Evolutionary conservation across 2,113 vertebrate species (phyloP).

Genomic region (Alces alces): DNA sequence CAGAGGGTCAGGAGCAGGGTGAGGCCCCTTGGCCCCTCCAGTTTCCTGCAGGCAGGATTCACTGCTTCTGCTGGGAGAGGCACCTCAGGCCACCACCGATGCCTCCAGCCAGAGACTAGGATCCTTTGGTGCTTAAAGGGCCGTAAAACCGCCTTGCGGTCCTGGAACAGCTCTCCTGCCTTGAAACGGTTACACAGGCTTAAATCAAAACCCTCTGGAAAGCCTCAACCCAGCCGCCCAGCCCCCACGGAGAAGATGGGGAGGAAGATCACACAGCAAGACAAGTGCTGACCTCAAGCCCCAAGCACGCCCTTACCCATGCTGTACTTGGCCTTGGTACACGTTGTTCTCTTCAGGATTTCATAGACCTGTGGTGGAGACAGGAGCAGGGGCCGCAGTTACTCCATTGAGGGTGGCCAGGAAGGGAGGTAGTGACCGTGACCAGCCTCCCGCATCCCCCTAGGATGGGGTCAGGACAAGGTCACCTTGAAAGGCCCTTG

Average conservation of each 20-base stretch:
- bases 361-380: constrained; percentile 88
- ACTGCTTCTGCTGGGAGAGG: background rate
- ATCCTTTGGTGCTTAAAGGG: background rate
- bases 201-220: constrained; percentile 44
- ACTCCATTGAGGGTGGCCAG: rapidly evolving
- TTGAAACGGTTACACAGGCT: background rate
- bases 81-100: rapidly evolving
- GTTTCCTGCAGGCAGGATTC: background rate
- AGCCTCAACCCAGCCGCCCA: background rate
- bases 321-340: constrained; percentile 88
- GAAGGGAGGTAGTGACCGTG: rapidly evolving
- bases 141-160: background rate
- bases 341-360: constrained; percentile 93
- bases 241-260: background rate
- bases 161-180: background rate
- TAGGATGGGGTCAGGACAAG: rapidly evolving
- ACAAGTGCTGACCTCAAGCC: background rate
- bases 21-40: rapidly evolving
- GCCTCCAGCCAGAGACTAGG: background rate
- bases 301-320: constrained; percentile 88
- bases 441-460: rapidly evolving
- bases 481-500: rapidly evolving
- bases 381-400: background rate
- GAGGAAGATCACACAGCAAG: constrained; percentile 44
- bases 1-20: background rate